A percentile compares a stretch with the other conserved stretches of the same genome.
phyloP scores from a whole-genome alignment of 37 sponge, comb jelly and placozoan genomes.

The Amphimedon queenslandica region DNA sequence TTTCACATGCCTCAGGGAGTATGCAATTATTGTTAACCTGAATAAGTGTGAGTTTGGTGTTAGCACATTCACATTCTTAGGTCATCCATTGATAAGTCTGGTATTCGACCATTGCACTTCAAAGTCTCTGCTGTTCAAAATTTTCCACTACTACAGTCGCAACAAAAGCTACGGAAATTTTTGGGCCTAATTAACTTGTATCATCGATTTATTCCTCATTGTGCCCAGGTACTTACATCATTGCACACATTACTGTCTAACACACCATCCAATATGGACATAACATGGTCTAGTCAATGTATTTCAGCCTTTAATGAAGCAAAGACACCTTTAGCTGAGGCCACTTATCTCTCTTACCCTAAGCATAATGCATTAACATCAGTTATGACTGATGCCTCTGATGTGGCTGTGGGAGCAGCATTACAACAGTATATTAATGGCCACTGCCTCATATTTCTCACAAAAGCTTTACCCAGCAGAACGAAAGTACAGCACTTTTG shows the following conservation, averaged over 20 bases:
- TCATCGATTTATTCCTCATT: constrained; percentile 11
- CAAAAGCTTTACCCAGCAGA: too few relatives aligned
- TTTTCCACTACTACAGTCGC: neutral
- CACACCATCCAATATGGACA: too few relatives aligned
- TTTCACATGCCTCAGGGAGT: neutral
- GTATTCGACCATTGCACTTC: constrained; percentile 1
- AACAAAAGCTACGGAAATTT: constrained; percentile 2
- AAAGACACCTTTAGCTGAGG: neutral
- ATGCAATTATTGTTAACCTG: constrained; percentile 2
- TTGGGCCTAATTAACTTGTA: neutral
- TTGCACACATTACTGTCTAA: constrained; percentile 8
- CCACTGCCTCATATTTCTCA: too few relatives aligned
- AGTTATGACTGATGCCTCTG: neutral
- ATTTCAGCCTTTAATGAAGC: neutral
- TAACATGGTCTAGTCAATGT: too few relatives aligned
- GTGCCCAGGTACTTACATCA: constrained; percentile 13
- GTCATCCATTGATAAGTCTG: constrained; percentile 1
- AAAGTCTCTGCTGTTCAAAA: neutral
- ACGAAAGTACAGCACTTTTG: too few relatives aligned
- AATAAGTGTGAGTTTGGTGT: constrained; percentile 2
- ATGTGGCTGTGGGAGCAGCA: neutral
- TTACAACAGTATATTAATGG: neutral
- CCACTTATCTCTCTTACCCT: neutral
- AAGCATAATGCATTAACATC: neutral
- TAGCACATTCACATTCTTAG: neutral